Evolutionary conservation across 2,888 invertebrate species (phyloP).

Genomic region (Tetragonisca angustula): DNA sequence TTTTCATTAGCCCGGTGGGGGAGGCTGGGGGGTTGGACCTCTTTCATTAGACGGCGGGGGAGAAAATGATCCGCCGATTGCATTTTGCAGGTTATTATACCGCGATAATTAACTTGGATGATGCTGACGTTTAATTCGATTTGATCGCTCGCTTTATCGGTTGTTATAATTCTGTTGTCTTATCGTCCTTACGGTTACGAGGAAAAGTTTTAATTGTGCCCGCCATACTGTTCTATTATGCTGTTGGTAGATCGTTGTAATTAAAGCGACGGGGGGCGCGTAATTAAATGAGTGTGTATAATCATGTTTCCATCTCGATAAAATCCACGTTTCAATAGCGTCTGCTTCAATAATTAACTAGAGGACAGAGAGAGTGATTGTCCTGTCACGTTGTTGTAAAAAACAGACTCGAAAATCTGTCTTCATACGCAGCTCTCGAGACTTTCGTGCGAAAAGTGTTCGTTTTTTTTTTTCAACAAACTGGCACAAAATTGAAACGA

Average conservation of each 20-base stretch:
- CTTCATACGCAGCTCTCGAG: too few species aligned
- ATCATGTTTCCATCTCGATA: background rate
- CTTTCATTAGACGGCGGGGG: background rate
- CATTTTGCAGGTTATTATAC: background rate
- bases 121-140: background rate
- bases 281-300: background rate
- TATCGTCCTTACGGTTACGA: background rate
- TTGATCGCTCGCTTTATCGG: background rate
- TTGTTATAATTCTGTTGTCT: too few species aligned
- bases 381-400: too few species aligned
- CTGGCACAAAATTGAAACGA: too few species aligned
- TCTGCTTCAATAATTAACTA: background rate
- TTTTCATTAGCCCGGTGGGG: constrained; percentile 26
- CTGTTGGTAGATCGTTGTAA: background rate
- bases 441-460: too few species aligned
- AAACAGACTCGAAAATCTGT: too few species aligned
- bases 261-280: background rate
- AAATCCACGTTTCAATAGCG: background rate
- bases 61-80: too few species aligned
- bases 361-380: too few species aligned
- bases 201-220: too few species aligned
- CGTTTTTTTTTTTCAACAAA: too few species aligned
- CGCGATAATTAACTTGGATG: background rate
- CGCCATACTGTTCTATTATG: too few species aligned
- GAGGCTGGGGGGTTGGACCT: background rate